Base-by-base conservation (phyloP, 2,888 invertebrate species). In the Phaedon cochleariae region DNA sequence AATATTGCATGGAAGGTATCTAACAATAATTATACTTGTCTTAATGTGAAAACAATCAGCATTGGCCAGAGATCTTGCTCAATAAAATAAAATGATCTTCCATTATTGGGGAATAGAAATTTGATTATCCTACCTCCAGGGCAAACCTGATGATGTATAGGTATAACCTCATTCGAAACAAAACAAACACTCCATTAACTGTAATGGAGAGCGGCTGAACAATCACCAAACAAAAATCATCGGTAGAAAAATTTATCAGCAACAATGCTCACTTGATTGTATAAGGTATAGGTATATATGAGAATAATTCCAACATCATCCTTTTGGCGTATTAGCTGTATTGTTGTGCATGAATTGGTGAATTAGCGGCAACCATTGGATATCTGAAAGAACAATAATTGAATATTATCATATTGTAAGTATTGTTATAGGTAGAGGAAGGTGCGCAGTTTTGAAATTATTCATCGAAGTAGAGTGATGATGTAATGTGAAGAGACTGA, bases 241-340 rank as follows among this genome's bases (percentile, higher is more conserved):
- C 75, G 76, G 74, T 73, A 72, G 73, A 77, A 77, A 76, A 76
- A 78, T 77, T 76, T 73, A 75, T 74, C 70, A 66, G 15, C 62
- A 64, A 76, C 77, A 77, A 79, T 78, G 70, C 54, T 20, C 49
- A 59, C 68, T 73, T 78, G 78, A 78, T 78, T 78, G 77, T 77
- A 75, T 75, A 75, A 26, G 4, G 4, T 26, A 26, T 76, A 77
- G 4, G 3, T 3, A 76, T 76, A 26, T 26, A 26, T 78, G 77
- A 77, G 77, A 76, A 78, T 65, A 62, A 64, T 57, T 66, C 71
- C 57, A 57, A 74, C 78, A 76, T 79, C 79, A 78, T 73, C 77
- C 74, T 78, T 78, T 79, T 74, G 75, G 73, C n/a, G 71, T 74
- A 78, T 79, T 79, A 79, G 74, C 22, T 45, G 22, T 63, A 64